Evolutionary conservation across 2,888 invertebrate genomes (phyloP).

Genomic region (Teinopalpus imperialis): DNA sequence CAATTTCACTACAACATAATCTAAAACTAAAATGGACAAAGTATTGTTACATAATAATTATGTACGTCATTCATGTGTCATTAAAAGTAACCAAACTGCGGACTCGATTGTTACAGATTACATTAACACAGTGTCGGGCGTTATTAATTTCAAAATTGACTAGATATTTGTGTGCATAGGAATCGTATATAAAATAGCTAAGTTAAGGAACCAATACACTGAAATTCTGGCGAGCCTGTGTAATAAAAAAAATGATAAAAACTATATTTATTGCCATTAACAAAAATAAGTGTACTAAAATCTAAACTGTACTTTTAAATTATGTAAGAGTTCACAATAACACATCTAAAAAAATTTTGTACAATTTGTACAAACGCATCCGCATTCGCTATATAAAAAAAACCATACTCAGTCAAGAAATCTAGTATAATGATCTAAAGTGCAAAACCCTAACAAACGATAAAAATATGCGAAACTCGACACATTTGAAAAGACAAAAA

Average conservation of each 20-base stretch:
- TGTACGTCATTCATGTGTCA: constrained; percentile 70
- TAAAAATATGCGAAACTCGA: constrained; percentile 34
- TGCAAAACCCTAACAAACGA: constrained; percentile 45
- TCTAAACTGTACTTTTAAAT: constrained; percentile 73
- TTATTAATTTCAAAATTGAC: constrained; percentile 81
- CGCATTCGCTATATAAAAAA: constrained; percentile 55
- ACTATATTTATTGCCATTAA: constrained; percentile 69
- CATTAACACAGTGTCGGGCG: constrained; percentile 63
- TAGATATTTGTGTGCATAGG: constrained; percentile 81
- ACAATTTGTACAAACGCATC: constrained; percentile 73
- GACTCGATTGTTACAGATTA: constrained; percentile 55
- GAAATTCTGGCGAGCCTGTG: constrained; percentile 71
- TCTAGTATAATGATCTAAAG: constrained; percentile 48
- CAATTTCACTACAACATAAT: constrained; percentile 64
- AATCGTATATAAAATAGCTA: constrained; percentile 76
- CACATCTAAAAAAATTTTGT: constrained; percentile 63
- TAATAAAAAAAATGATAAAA: constrained; percentile 55
- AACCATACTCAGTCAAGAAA: constrained; percentile 63
- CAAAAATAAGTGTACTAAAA: constrained; percentile 67
- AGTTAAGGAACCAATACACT: constrained; percentile 79
- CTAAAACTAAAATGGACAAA: constrained; percentile 73
- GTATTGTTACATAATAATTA: constrained; percentile 51
- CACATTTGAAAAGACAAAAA: constrained; percentile 41
- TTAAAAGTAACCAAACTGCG: constrained; percentile 59
- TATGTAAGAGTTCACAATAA: constrained; percentile 69